Conservation (phyloP, 2,888 invertebrate species). For the Dryobota labecula region DNA sequence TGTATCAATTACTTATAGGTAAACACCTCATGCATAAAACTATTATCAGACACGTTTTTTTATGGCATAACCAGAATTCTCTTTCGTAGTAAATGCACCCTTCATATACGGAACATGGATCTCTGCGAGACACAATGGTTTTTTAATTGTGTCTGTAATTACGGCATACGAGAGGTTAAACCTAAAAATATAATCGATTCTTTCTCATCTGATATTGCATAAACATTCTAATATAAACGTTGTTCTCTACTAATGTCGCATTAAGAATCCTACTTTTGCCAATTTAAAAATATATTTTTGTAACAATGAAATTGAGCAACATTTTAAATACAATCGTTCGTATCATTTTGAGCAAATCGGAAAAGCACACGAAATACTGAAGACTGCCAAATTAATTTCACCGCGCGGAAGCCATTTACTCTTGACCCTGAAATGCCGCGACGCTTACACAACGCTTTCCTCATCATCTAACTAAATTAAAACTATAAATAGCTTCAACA, state of each 20-base stretch:
- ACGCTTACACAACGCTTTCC: slow-evolving; percentile 78
- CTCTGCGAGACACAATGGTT: too few species aligned
- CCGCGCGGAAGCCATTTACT: slow-evolving; percentile 49
- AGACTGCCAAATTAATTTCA: slow-evolving; percentile 34
- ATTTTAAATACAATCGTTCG: not conserved
- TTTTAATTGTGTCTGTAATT: too few species aligned
- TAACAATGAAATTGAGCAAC: not conserved
- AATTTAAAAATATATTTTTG: not conserved
- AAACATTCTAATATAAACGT: not conserved
- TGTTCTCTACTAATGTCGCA: not conserved
- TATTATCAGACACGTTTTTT: not conserved
- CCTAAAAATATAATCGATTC: not conserved
- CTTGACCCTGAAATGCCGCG: slow-evolving; percentile 57
- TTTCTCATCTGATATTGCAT: not conserved
- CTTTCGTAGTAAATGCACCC: not conserved
- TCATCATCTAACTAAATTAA: slow-evolving; percentile 76
- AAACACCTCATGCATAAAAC: too few species aligned
- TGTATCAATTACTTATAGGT: too few species aligned
- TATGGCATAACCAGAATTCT: not conserved
- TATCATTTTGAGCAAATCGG: slow-evolving; percentile 16
- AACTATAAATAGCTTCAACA: slow-evolving; percentile 81
- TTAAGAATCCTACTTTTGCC: not conserved
- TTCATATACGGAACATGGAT: too few species aligned
- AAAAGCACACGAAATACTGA: slow-evolving; percentile 43
- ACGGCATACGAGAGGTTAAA: too few species aligned